Percentiles rank a stretch among this genome's conserved stretches.
Conservation (phyloP, 2,888 invertebrate genomes). For the Drosophila ustulata region DNA sequence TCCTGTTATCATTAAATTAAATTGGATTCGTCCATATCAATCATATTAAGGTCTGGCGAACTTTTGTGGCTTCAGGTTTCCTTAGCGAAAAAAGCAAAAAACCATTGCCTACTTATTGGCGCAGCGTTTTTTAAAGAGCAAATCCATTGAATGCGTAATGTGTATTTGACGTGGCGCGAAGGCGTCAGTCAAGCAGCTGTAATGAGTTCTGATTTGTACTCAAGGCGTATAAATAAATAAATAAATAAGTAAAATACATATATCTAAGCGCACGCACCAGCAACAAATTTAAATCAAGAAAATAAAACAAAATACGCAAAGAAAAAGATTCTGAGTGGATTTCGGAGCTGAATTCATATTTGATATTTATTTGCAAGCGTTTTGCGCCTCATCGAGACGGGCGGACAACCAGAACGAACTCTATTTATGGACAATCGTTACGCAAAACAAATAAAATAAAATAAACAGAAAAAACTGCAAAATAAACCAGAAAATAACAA, state of each 20-base stretch:
- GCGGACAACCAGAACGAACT: conserved; percentile 2
- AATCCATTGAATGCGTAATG: conserved; percentile 3
- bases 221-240: conserved; percentile 33
- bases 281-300: conserved; percentile 24
- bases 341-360: conserved; percentile 57
- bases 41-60: conserved; percentile 12
- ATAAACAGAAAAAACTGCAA: background rate
- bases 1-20: conserved; percentile 1
- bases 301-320: conserved; percentile 4
- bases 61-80: conserved; percentile 15
- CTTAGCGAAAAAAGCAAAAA: background rate
- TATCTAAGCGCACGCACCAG: conserved; percentile 18
- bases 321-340: conserved; percentile 37
- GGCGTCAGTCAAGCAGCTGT: conserved; percentile 37
- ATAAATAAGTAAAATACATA: conserved; percentile 40
- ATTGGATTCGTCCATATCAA: conserved; percentile 12
- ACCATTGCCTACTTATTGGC: conserved; percentile 43
- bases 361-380: conserved; percentile 73
- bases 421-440: conserved; percentile 43
- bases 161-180: conserved; percentile 9
- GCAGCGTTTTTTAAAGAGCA: conserved; percentile 21
- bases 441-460: conserved; percentile 6
- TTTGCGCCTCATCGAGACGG: conserved; percentile 33
- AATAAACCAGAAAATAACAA: background rate
- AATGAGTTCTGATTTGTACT: conserved; percentile 61